Evolutionary conservation across 2,797 vertebrate species (phyloP), one percentile per base, ranked within the genome.

Genomic region (Euthynnus affinis): DNA sequence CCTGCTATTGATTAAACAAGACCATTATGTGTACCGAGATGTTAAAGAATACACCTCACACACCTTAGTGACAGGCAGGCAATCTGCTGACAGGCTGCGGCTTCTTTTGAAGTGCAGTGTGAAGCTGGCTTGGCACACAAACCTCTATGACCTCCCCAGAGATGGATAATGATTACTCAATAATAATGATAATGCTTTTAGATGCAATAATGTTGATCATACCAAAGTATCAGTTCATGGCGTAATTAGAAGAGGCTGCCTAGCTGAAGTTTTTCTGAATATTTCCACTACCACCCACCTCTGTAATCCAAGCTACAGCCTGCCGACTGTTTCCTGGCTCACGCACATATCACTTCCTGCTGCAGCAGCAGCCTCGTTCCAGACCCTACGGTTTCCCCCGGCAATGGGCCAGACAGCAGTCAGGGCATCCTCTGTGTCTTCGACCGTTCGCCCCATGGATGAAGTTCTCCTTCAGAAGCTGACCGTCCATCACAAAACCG

Each of bases 401-500:
- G 93, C 93, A 80, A 44, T 40, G 1, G 49, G 91, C 94, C 93
- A 94, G 85, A 83, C 87, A 90, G 89, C 94, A 89, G 92, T 93
- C 93, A 91, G 93, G 92, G 84, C 88, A 89, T 93, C 87, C 91
- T 92, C 80, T 61, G 77, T 46, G 71, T 89, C 84, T 89, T 80
- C 23, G 7, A 75, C 59, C 71, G 58, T 82, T 87, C 66, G 37
- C 91, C 81, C 76, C 1, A 71, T 80, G 89, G 91, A 94, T 55
- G 74, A 93, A 92, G 89, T 90, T 93, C 93, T 94, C 92, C 89
- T 94, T 91, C 92, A 89, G 88, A 93, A 91, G 84, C 89, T 74
- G 89, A 92, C 90, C 91, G 92, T 95, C 93, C 94, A 95, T 96
- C 94, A 94, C 87, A 57, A 89, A 88, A 81, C 92, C 93, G 92